Evolutionary conservation across 2,888 invertebrate genomes (phyloP).

Genomic region (Amiota mariae): DNA sequence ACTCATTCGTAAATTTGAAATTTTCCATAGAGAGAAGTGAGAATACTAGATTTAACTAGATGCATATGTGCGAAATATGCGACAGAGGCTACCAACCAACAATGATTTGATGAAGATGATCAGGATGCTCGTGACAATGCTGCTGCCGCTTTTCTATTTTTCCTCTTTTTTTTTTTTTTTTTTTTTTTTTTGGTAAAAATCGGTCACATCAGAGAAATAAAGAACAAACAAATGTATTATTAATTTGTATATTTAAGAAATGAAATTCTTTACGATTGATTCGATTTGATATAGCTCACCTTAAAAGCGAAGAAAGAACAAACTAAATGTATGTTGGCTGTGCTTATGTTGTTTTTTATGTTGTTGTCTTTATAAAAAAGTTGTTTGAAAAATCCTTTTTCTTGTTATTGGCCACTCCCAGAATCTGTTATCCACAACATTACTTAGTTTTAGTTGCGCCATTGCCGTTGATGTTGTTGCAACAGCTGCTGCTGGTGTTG

Average conservation of each 20-base stretch:
- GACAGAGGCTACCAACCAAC: no score
- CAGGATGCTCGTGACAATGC: no score
- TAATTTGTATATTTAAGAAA: not conserved
- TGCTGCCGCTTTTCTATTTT: no score
- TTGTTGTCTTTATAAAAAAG: conserved; percentile 19
- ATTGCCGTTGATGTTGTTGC: not conserved
- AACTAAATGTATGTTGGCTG: not conserved
- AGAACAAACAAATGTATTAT: not conserved
- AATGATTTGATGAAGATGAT: no score
- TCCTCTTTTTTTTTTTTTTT: no score
- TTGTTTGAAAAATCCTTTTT: conserved; percentile 38
- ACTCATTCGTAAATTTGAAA: not conserved
- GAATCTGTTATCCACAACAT: conserved; percentile 4
- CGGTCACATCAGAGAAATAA: not conserved
- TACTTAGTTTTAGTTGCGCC: conserved; percentile 30
- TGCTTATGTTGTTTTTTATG: not conserved
- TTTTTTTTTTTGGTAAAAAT: no score
- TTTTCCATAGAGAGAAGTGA: no score
- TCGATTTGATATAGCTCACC: not conserved
- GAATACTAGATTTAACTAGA: no score
- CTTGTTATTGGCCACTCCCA: conserved; percentile 39
- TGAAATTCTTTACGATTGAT: not conserved
- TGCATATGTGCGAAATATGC: no score
- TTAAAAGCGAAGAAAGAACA: conserved; percentile 2
- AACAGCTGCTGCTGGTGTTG: conserved; percentile 38